Percentiles rank a stretch among this genome's conserved stretches.
Evolutionary conservation across 1,140 invertebrate species (phyloP).

Genomic region (Calephelis nemesis): DNA sequence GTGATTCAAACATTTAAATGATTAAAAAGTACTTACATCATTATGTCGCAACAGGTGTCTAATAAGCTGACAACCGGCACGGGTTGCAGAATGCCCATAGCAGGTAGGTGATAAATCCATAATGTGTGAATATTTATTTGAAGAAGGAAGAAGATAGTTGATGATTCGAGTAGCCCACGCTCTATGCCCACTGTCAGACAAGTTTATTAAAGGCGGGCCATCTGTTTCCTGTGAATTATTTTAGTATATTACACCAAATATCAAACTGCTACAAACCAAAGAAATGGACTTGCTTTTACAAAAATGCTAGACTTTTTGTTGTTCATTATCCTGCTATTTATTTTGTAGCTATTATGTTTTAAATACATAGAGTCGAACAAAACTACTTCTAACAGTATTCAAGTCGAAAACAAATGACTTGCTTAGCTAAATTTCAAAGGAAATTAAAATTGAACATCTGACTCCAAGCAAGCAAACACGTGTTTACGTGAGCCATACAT

Average conservation of each 20-base stretch:
- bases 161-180: slow-evolving; percentile 91
- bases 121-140: slow-evolving; percentile 90
- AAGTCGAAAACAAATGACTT: too few relatives aligned
- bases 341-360: too few relatives aligned
- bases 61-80: slow-evolving; percentile 65
- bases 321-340: too few relatives aligned
- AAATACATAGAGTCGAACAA: too few relatives aligned
- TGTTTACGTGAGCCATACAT: too few relatives aligned
- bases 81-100: slow-evolving; percentile 59
- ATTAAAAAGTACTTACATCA: slow-evolving; percentile 50
- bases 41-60: slow-evolving; percentile 60
- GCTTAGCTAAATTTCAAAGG: too few relatives aligned
- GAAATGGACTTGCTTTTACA: too few relatives aligned
- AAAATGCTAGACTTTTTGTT: neutral
- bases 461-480: too few relatives aligned
- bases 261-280: too few relatives aligned
- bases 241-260: neutral
- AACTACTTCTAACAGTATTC: too few relatives aligned
- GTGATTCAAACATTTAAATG: neutral
- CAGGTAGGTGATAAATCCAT: slow-evolving; percentile 65
- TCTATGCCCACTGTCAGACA: slow-evolving; percentile 84
- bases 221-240: slow-evolving; percentile 54
- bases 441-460: too few relatives aligned
- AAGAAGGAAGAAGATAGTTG: slow-evolving; percentile 92
- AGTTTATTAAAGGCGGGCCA: slow-evolving; percentile 50